Base-by-base conservation (phyloP, 2,113 vertebrate genomes). In the Megatriorchis doriae region DNA sequence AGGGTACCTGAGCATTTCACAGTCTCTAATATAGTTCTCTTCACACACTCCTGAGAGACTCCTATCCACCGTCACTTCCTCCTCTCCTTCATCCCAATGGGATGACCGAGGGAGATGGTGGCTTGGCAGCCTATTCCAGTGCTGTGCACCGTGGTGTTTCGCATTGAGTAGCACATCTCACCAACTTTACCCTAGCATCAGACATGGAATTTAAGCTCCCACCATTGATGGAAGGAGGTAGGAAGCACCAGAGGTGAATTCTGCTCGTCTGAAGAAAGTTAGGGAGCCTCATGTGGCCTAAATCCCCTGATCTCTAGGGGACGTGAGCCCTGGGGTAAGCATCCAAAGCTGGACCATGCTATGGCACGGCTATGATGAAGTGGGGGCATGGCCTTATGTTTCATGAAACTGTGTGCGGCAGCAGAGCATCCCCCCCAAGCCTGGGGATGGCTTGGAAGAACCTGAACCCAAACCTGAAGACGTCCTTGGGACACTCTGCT, bases 311-410 rank as follows among this genome's bases (percentile, higher is more conserved):
- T 47, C 7, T 59, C 26, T 72, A 47, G 27, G 3, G 22, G 2
- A n/a, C 4, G 7, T 23, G 45, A 91, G 23, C 6, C 32, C 25
- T 3, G 1, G 18, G 25, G 88, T 23, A 63, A 81, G 5, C 31
- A 71, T 10, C 32, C 47, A n/a, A 48, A 91, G 16, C 29, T 52
- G 59, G 29, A 52, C 34, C 13, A 11, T 62, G 21, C 7, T 56
- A 16, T 2, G 3, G 23, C 47, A n/a, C 11, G 0, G 0, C 31
- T 68, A 6, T 9, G 32, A 59, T 36, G 23, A 6, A 15, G 31
- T 31, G 32, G 10, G 16, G 45, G 1, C 15, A 43, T 6, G 10
- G 21, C 5, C 34, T 63, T 65, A 14, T 5, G 7, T 38, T 67
- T 81, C 6, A 9, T 73, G 45, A 74, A 63, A 73, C 8, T 26